A percentile compares a stretch with the other conserved stretches of the same genome.
These are phyloP conservation scores for Pseudochromis fuscus DNA, from an alignment of 2,797 vertebrate species.

Conservation along the genomic window DNA sequence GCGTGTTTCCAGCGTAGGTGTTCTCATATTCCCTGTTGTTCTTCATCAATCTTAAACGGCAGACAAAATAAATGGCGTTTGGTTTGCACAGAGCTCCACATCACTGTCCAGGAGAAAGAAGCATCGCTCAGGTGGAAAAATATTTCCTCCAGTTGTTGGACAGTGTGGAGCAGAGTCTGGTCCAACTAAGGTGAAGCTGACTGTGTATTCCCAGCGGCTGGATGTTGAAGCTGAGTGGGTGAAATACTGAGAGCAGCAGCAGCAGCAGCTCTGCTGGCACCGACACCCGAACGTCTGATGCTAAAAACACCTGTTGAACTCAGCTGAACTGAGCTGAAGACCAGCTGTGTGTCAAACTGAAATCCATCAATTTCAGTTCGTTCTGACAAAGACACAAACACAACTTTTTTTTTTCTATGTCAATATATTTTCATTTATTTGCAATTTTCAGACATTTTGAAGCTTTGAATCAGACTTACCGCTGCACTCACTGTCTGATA, in stretches of 20 bases:
- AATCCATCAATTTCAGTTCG: constrained; percentile 11
- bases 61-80: neutral
- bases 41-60: neutral
- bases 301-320: constrained; percentile 69
- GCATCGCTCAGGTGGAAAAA: constrained; percentile 16
- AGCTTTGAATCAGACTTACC: neutral
- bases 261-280: constrained; percentile 20
- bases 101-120: neutral
- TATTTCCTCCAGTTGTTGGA: neutral
- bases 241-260: constrained; percentile 24
- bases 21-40: too few species aligned
- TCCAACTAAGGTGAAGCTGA: constrained; percentile 4
- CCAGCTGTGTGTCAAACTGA: constrained; percentile 42
- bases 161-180: neutral
- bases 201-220: constrained; percentile 12
- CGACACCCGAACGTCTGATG: constrained; percentile 54
- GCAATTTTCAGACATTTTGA: neutral
- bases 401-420: too few species aligned
- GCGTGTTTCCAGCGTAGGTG: neutral
- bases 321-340: constrained; percentile 35
- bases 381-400: neutral
- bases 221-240: constrained; percentile 1
- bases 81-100: neutral
- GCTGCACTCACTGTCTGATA: neutral
- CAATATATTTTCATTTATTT: neutral